Evolutionary conservation across 2,113 vertebrate species (phyloP), one percentile per base, ranked within the genome.

Genomic region (Platysteira castanea): DNA sequence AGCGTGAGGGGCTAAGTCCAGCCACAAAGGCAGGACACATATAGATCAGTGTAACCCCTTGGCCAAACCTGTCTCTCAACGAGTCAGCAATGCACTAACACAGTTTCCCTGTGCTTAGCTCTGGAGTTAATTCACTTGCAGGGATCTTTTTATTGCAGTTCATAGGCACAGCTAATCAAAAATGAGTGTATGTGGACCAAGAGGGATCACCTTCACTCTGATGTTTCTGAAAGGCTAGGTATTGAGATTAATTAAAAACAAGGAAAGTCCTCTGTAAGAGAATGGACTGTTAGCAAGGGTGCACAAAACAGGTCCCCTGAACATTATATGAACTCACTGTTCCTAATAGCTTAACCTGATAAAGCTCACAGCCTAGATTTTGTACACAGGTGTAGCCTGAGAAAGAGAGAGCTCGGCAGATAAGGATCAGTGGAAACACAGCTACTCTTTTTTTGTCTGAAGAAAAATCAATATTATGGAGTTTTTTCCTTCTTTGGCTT

Each of bases 391-490:
- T 0, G 0, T 61, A 83, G 64, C 30, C 68, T 15, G 60, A 74
- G 79, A 91, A 83, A 52, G 46, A 22, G 64, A 94, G 59, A 90
- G 28, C 79, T 90, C 71, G 71, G 52, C 18, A 35, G 52, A 86
- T 2, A 79, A 11, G 28, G 60, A 88, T 86, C 88, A 60, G 85
- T 56, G 37, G 60, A 90, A 94, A 88, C 1, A 2, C 31, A 56
- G 53, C 35, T 84, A 50, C 54, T 16, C 21, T 61, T 89, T 84
- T 73, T 74, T 84, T 22, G 68, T 92, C 82, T 93, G 79, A 86
- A 91, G 79, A 94, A 95, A 91, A 94, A 95, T 96, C 93, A 76
- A 87, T 94, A 93, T 47, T 52, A 53, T 14, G 12, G n/a, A 33
- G 59, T 90, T 89, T 87, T 89, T 70, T 31, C 26, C 24, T 90